Evolutionary conservation across 1,140 invertebrate genomes (phyloP).

Genomic region (Musca domestica): DNA sequence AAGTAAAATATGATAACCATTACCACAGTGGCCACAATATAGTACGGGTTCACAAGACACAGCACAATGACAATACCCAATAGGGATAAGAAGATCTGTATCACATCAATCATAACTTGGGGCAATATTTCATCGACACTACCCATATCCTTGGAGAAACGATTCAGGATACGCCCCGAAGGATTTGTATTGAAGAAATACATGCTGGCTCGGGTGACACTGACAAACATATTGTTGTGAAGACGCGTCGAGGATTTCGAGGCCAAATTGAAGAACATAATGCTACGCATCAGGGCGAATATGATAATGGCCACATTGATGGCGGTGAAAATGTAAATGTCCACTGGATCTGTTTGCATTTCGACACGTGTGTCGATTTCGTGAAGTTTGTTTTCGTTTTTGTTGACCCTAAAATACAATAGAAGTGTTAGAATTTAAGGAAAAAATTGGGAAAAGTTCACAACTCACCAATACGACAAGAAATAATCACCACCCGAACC

Average conservation of each 20-base stretch:
- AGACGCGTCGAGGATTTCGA: too few species aligned
- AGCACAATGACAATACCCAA: slow-evolving; percentile 75
- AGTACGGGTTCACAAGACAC: slow-evolving; percentile 71
- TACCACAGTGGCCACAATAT: slow-evolving; percentile 71
- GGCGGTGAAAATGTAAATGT: slow-evolving; percentile 55
- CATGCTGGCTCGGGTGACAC: too few species aligned
- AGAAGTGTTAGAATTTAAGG: too few species aligned
- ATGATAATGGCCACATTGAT: slow-evolving; percentile 63
- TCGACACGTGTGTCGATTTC: slow-evolving; percentile 22
- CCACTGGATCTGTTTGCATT: slow-evolving; percentile 29
- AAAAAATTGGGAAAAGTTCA: neutral
- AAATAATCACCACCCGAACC: slow-evolving; percentile 68
- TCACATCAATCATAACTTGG: slow-evolving; percentile 67
- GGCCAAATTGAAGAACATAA: slow-evolving; percentile 68
- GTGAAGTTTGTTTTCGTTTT: slow-evolving; percentile 33
- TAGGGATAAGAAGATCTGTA: slow-evolving; percentile 71
- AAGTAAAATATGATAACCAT: slow-evolving; percentile 72
- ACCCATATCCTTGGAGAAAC: slow-evolving; percentile 84
- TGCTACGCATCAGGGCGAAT: slow-evolving; percentile 59
- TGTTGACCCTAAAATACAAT: slow-evolving; percentile 36
- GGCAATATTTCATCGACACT: slow-evolving; percentile 83
- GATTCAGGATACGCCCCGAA: too few species aligned
- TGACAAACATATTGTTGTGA: too few species aligned
- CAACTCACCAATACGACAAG: slow-evolving; percentile 64
- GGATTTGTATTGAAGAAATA: too few species aligned